Conservation (phyloP, 2,888 invertebrate genomes). For the Laspeyria flexula region DNA sequence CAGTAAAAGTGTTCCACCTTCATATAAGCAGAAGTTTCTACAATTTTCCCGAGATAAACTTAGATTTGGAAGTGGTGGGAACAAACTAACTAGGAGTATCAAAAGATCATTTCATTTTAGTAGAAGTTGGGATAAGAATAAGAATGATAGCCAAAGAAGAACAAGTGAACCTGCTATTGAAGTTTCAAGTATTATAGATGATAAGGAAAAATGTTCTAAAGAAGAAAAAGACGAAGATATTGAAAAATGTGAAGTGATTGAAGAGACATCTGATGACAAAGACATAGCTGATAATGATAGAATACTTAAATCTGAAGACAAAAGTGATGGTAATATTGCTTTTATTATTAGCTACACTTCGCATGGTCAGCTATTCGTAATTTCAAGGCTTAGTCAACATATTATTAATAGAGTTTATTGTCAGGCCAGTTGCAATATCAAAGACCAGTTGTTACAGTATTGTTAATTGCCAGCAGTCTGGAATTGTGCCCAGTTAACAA, state of each 20-base stretch:
- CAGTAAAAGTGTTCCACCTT: constrained; percentile 83
- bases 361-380: no score
- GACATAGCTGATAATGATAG: constrained; percentile 76
- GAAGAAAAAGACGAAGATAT: constrained; percentile 77
- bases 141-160: constrained; percentile 69
- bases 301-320: constrained; percentile 62
- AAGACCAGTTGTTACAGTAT: neutral
- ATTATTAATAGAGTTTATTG: neutral
- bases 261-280: constrained; percentile 73
- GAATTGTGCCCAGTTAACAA: neutral
- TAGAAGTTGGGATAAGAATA: constrained; percentile 79
- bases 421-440: neutral
- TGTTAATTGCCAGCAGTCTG: neutral
- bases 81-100: constrained; percentile 78
- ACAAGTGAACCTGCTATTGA: constrained; percentile 79
- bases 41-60: constrained; percentile 82
- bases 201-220: constrained; percentile 65
- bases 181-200: constrained; percentile 60
- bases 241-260: constrained; percentile 78
- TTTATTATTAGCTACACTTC: neutral
- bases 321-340: constrained; percentile 61
- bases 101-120: constrained; percentile 82
- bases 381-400: neutral
- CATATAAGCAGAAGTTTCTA: constrained; percentile 80
- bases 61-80: constrained; percentile 78